Percentiles rank a stretch among this genome's conserved stretches.
Conservation (phyloP, 2,797 vertebrate species). For the Melanotaenia nigrans region DNA sequence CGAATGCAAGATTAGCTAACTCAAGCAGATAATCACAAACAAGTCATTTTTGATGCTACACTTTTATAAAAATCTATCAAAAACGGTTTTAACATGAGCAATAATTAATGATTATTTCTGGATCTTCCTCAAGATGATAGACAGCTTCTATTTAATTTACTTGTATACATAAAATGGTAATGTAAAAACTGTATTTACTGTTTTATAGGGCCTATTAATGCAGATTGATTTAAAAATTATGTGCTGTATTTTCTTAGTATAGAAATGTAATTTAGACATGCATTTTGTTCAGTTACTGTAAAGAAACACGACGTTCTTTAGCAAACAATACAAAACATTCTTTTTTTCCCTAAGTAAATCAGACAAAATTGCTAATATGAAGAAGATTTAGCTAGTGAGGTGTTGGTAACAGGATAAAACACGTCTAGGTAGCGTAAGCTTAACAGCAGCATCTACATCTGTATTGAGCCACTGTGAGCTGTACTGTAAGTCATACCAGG, state of each 20-base stretch:
- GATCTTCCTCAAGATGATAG: not conserved
- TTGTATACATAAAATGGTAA: not conserved
- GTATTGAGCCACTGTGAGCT: not conserved
- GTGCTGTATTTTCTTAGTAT: not conserved
- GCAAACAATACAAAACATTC: not conserved
- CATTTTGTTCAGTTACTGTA: too few relatives aligned
- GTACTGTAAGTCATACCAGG: not conserved
- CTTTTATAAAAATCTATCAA: not conserved
- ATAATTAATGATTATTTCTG: not conserved
- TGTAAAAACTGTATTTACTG: not conserved
- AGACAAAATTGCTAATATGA: not conserved
- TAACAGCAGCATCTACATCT: not conserved
- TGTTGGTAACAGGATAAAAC: not conserved
- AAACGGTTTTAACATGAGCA: not conserved
- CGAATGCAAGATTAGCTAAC: not conserved
- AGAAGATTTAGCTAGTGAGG: not conserved
- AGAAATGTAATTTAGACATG: not conserved
- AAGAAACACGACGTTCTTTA: not conserved
- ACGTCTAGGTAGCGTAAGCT: not conserved
- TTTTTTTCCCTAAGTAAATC: not conserved
- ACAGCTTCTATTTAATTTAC: not conserved
- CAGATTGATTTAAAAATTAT: not conserved
- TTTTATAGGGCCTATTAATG: not conserved
- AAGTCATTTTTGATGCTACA: not conserved
- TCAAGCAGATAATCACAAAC: not conserved